phyloP scores from a whole-genome alignment of 2,113 vertebrate species.

The Erpornis zantholeuca region DNA sequence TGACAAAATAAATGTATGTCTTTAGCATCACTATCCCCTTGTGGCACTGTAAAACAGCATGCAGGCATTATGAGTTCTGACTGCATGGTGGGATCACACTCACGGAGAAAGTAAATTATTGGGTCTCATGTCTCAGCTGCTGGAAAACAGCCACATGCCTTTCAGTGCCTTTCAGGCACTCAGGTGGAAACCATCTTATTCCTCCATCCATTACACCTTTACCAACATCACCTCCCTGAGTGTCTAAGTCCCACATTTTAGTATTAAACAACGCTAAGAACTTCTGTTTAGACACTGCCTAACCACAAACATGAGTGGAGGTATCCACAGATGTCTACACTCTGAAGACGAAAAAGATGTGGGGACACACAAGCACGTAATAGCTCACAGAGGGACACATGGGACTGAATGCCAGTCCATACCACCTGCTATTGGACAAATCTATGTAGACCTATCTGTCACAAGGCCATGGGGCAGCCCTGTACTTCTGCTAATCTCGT shows the following conservation, averaged over 20 bases:
- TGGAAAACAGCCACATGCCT: neutral
- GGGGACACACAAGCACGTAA: rapidly evolving
- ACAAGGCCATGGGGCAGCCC: neutral
- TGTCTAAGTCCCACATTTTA: neutral
- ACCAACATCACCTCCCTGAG: neutral
- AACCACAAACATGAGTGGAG: rapidly evolving
- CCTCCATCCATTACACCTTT: neutral
- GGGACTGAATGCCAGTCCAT: neutral
- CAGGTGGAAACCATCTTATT: neutral
- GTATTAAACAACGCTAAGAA: neutral
- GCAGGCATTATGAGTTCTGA: neutral
- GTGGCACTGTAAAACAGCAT: neutral
- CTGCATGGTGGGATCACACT: neutral
- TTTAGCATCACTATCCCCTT: neutral
- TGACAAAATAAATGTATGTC: neutral
- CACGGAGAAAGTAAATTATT: neutral
- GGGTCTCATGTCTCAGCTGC: neutral
- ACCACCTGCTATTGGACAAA: neutral
- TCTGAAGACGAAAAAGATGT: neutral
- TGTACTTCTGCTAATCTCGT: neutral
- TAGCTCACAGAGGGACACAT: neutral
- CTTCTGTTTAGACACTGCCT: neutral
- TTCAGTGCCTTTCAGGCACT: neutral
- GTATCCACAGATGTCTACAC: rapidly evolving
- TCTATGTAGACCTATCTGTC: neutral